These are phyloP conservation scores for Meghimatium bilineatum DNA, from an alignment of 2,888 invertebrate genomes.

Conservation along the genomic window DNA sequence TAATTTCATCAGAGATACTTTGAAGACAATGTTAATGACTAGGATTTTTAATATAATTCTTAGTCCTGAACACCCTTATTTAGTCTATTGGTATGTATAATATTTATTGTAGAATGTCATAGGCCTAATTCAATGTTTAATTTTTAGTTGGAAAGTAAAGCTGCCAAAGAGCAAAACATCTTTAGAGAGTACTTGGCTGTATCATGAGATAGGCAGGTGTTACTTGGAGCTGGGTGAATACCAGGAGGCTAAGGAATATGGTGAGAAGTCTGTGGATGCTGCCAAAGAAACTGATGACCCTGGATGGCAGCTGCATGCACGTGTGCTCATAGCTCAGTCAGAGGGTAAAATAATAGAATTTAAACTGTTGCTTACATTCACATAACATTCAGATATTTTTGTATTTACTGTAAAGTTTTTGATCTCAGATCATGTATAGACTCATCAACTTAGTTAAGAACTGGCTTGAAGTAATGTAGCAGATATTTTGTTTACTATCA, in stretches of 20 bases:
- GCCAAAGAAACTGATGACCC: conserved; percentile 73
- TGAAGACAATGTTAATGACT: no score
- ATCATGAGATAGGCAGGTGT: conserved; percentile 78
- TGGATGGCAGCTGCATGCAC: conserved; percentile 75
- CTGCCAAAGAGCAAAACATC: conserved; percentile 75
- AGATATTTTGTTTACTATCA: no score
- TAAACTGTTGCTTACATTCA: not conserved
- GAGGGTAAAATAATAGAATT: conserved; percentile 73
- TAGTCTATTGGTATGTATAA: not conserved
- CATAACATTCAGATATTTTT: not conserved
- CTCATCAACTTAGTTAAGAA: no score
- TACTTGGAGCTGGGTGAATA: conserved; percentile 75
- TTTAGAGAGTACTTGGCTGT: conserved; percentile 78
- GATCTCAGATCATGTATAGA: no score
- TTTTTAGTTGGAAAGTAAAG: conserved; percentile 75
- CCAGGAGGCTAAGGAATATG: conserved; percentile 69
- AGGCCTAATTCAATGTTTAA: not conserved
- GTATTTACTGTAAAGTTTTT: not conserved
- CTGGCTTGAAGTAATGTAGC: no score
- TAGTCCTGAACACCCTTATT: not conserved
- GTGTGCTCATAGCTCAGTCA: conserved; percentile 74
- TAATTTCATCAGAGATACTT: no score
- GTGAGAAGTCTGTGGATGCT: conserved; percentile 72
- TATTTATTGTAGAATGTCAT: not conserved
- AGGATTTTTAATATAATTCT: no score